phyloP scores from a whole-genome alignment of 2,113 vertebrate species.

The Gambusia affinis region DNA sequence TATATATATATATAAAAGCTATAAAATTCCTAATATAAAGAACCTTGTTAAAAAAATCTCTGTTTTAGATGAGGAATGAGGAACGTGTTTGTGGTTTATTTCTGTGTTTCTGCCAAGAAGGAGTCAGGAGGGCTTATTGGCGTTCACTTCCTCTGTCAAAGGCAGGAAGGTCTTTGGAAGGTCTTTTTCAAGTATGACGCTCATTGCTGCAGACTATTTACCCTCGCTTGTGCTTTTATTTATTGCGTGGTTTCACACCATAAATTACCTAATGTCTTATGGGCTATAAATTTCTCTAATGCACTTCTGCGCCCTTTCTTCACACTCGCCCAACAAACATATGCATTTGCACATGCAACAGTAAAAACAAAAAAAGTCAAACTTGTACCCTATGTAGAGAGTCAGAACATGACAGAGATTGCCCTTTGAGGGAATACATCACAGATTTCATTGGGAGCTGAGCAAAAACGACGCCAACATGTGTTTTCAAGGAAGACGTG shows the following conservation, averaged over 20 bases:
- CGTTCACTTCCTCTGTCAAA: slow-evolving; percentile 69
- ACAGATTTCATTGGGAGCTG: slow-evolving; percentile 52
- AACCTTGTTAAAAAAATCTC: slow-evolving; percentile 4
- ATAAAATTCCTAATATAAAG: too few relatives aligned
- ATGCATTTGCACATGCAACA: slow-evolving; percentile 28
- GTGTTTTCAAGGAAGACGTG: slow-evolving; percentile 47
- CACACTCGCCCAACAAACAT: slow-evolving; percentile 54
- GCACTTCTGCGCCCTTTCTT: slow-evolving; percentile 68
- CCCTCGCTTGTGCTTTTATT: slow-evolving; percentile 75
- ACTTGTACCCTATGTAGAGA: slow-evolving; percentile 22
- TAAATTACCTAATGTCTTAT: slow-evolving; percentile 81
- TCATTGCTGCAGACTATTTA: slow-evolving; percentile 75
- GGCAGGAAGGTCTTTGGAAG: slow-evolving; percentile 75
- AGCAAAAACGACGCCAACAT: slow-evolving; percentile 42
- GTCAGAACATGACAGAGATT: slow-evolving; percentile 56
- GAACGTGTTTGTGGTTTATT: slow-evolving; percentile 56
- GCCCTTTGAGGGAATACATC: slow-evolving; percentile 51
- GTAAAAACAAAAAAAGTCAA: slow-evolving; percentile 23
- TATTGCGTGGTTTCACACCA: slow-evolving; percentile 72
- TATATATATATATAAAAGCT: too few relatives aligned
- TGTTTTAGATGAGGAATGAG: slow-evolving; percentile 24
- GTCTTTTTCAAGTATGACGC: slow-evolving; percentile 75
- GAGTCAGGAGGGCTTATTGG: slow-evolving; percentile 60
- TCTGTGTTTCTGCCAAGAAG: slow-evolving; percentile 54
- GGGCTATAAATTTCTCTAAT: slow-evolving; percentile 82